Evolutionary conservation across 2,797 vertebrate species (phyloP).

Genomic region (Ibycter americanus): DNA sequence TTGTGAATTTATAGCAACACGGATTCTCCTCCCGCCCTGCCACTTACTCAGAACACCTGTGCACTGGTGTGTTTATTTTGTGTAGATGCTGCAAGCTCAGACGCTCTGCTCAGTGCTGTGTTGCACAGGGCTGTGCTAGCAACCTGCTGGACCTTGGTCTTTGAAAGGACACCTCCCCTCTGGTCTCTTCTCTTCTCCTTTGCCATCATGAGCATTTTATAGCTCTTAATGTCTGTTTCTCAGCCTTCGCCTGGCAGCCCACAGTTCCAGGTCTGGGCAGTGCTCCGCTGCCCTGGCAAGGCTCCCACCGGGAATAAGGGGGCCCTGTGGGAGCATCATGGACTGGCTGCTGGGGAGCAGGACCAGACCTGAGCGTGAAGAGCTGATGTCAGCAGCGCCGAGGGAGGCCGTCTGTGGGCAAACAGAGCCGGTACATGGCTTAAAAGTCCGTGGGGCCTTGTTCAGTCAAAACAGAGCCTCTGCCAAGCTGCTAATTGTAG

Average conservation of each 20-base stretch:
- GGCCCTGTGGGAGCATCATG: neutral
- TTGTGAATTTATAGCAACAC: neutral
- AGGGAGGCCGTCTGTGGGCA: neutral
- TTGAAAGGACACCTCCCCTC: neutral
- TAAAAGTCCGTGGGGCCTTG: neutral
- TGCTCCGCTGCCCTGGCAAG: neutral
- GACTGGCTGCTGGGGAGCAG: neutral
- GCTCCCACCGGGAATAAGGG: neutral
- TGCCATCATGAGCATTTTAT: accelerated
- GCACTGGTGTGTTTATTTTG: neutral
- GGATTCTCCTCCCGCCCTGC: neutral
- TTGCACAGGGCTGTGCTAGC: neutral
- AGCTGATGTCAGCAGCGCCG: accelerated
- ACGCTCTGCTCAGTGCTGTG: neutral
- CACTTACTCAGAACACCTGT: neutral
- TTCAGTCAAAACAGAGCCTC: conserved; percentile 1
- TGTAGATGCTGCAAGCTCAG: neutral
- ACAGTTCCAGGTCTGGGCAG: neutral
- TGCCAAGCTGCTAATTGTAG: neutral
- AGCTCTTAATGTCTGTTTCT: neutral
- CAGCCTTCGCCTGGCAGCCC: neutral
- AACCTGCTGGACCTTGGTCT: neutral
- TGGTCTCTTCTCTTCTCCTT: neutral
- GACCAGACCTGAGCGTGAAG: neutral
- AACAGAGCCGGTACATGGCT: neutral